Evolutionary conservation across 2,797 vertebrate genomes (phyloP).

Genomic region (Cossypha caffra): DNA sequence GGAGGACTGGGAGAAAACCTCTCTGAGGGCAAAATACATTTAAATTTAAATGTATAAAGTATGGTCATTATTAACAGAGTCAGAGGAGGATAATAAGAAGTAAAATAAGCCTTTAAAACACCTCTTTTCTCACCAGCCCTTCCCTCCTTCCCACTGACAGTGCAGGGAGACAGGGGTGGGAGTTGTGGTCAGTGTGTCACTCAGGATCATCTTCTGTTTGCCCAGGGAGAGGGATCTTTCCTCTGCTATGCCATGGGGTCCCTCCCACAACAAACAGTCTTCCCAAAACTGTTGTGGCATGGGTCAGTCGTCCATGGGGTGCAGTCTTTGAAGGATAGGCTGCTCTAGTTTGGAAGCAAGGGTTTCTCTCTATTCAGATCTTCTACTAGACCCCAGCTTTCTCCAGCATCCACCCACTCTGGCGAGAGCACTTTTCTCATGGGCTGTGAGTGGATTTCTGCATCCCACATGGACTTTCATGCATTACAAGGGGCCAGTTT

Average conservation of each 20-base stretch:
- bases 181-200: background rate
- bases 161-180: background rate
- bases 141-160: background rate
- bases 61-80: background rate
- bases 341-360: background rate
- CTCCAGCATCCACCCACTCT: background rate
- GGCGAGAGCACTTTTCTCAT: background rate
- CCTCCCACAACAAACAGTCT: background rate
- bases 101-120: background rate
- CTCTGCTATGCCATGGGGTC: background rate
- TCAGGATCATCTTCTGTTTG: background rate
- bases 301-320: accelerated
- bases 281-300: background rate
- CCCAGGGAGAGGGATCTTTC: background rate
- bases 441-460: background rate
- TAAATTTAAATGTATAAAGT: background rate
- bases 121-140: background rate
- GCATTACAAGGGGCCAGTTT: background rate
- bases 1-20: background rate
- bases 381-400: background rate
- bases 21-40: background rate
- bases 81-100: background rate
- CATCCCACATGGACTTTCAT: background rate
- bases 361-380: background rate
- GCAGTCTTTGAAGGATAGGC: background rate